Evolutionary conservation across 2,888 invertebrate species (phyloP).

Genomic region (Dascillus cervinus): DNA sequence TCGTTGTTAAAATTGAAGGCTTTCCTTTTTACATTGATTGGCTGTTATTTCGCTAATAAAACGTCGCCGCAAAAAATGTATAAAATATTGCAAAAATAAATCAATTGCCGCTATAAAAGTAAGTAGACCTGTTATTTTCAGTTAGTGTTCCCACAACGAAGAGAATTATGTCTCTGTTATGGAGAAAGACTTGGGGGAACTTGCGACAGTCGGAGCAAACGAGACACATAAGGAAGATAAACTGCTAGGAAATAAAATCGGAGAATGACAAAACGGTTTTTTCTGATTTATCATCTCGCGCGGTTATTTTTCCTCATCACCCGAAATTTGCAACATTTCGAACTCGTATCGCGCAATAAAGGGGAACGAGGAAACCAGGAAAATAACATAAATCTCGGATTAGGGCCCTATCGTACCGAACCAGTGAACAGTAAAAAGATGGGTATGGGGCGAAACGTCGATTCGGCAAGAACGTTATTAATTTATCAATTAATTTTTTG

Average conservation of each 20-base stretch:
- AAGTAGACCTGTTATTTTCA: constrained; percentile 28
- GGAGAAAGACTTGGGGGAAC: constrained; percentile 25
- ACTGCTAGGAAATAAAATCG: constrained; percentile 39
- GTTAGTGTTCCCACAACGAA: constrained; percentile 22
- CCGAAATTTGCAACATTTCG: too few relatives aligned
- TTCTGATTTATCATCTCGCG: too few relatives aligned
- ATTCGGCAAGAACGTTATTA: too few relatives aligned
- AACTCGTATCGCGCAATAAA: too few relatives aligned
- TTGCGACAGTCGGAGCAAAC: constrained; percentile 29
- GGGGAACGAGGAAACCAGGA: too few relatives aligned
- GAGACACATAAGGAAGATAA: constrained; percentile 40
- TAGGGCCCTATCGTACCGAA: constrained; percentile 38
- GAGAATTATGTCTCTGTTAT: constrained; percentile 14
- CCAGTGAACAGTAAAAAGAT: constrained; percentile 41
- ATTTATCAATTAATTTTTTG: too few relatives aligned
- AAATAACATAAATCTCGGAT: constrained; percentile 44
- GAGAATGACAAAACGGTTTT: constrained; percentile 38
- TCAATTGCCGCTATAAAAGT: too few relatives aligned
- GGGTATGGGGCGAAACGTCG: constrained; percentile 26
- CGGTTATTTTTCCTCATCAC: too few relatives aligned
- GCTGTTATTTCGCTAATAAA: too few relatives aligned
- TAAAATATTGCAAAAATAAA: constrained; percentile 24
- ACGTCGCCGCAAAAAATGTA: constrained; percentile 12
- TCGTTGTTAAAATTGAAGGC: too few relatives aligned
- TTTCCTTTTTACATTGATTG: too few relatives aligned